Conservation (phyloP, 2,797 vertebrate genomes). For the Protosalanx chinensis region DNA sequence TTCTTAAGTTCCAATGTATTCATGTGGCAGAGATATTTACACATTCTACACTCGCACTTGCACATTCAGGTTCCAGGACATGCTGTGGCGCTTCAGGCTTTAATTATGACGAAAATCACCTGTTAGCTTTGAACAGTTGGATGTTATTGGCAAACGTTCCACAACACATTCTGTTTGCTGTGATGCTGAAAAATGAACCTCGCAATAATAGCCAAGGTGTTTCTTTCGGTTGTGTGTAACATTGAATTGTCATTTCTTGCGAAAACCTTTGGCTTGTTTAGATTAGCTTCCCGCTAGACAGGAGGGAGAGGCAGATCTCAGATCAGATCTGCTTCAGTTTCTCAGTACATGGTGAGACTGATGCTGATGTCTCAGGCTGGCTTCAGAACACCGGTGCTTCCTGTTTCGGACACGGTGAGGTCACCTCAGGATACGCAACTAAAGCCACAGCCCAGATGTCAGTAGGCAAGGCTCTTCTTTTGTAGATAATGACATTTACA, state of each 20-base stretch:
- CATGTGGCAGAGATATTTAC: background rate
- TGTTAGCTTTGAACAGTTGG: background rate
- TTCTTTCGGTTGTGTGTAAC: no score
- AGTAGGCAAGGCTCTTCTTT: no score
- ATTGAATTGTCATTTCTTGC: no score
- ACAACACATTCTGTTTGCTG: background rate
- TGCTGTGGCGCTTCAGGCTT: background rate
- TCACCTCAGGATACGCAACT: no score
- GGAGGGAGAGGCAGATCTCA: conserved; percentile 35
- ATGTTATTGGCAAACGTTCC: background rate
- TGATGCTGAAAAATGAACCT: no score
- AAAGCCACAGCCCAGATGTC: no score
- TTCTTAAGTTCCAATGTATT: background rate
- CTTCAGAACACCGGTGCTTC: no score
- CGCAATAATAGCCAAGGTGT: no score
- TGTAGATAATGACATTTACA: no score
- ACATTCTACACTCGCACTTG: background rate
- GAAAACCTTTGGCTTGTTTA: conserved; percentile 20
- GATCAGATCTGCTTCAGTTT: conserved; percentile 14
- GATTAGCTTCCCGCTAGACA: conserved; percentile 30
- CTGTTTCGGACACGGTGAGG: no score
- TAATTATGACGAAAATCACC: background rate
- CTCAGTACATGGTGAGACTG: background rate
- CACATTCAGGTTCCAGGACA: background rate
- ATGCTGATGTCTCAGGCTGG: no score